Evolutionary conservation across 2,113 vertebrate genomes (phyloP).

Genomic region (Pagrus major): DNA sequence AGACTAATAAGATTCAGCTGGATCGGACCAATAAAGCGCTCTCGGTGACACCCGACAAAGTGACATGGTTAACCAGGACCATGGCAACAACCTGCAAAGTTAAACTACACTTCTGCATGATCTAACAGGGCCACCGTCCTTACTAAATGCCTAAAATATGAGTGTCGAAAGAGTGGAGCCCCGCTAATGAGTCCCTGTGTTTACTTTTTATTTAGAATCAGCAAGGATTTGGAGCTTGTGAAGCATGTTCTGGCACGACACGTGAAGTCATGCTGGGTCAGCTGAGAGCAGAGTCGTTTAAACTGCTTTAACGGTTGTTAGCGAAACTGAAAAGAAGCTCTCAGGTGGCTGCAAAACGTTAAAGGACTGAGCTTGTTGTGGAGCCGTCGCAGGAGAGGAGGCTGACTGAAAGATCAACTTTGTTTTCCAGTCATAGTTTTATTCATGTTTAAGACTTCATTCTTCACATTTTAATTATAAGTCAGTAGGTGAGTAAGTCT

Average conservation of each 20-base stretch:
- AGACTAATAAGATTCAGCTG: slow-evolving; percentile 56
- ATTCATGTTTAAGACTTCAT: background rate
- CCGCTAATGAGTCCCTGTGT: slow-evolving; percentile 15
- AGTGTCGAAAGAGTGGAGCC: background rate
- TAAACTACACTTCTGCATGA: background rate
- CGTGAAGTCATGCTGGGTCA: background rate
- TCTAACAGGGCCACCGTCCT: background rate
- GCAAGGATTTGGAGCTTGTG: background rate
- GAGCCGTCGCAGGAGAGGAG: background rate
- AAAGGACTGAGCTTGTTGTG: background rate
- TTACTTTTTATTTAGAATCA: slow-evolving; percentile 17
- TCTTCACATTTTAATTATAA: background rate
- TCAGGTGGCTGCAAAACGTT: background rate
- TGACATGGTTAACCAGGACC: slow-evolving; percentile 38
- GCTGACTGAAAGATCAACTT: background rate
- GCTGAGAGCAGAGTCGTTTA: slow-evolving; percentile 21
- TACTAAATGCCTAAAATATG: background rate
- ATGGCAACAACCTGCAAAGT: slow-evolving; percentile 1
- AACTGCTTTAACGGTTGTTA: slow-evolving; percentile 8
- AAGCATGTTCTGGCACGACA: slow-evolving; percentile 7
- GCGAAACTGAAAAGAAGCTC: slow-evolving; percentile 6
- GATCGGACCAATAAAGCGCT: slow-evolving; percentile 14
- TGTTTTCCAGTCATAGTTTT: background rate
- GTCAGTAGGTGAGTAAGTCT: background rate
- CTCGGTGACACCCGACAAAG: slow-evolving; percentile 39